Evolutionary conservation across 2,113 vertebrate genomes (phyloP).

Genomic region (Talpa occidentalis): DNA sequence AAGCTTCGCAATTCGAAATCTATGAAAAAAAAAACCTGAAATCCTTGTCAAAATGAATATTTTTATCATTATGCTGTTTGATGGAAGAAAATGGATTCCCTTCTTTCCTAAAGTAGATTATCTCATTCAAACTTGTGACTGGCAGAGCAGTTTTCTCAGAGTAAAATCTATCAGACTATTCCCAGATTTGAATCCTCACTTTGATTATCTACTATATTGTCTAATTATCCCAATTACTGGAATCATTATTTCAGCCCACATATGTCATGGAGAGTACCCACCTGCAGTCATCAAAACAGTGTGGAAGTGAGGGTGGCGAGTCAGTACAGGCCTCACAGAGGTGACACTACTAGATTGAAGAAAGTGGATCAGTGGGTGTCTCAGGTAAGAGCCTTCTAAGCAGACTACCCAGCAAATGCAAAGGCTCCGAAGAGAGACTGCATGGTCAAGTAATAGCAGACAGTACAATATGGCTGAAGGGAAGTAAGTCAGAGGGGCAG

Average conservation of each 20-base stretch:
- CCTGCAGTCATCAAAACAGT: background rate
- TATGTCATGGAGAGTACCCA: background rate
- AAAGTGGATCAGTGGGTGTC: background rate
- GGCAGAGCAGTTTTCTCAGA: background rate
- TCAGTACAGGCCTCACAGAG: background rate
- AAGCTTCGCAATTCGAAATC: background rate
- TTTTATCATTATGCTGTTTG: background rate
- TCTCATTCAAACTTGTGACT: background rate
- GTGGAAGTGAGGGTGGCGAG: background rate
- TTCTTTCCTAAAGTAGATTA: background rate
- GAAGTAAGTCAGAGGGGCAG: background rate
- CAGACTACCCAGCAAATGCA: background rate
- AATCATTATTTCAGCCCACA: too few relatives aligned
- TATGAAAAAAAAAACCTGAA: background rate
- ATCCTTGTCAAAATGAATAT: background rate
- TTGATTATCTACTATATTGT: background rate
- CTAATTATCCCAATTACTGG: background rate
- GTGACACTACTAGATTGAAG: background rate
- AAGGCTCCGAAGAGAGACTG: background rate
- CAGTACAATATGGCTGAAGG: background rate
- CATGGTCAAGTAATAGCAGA: background rate
- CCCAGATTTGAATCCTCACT: background rate
- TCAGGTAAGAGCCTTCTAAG: conserved; percentile 8
- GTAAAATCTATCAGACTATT: background rate
- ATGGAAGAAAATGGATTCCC: background rate